Conservation (phyloP, 2,113 vertebrate genomes). For the Pelobates fuscus region DNA sequence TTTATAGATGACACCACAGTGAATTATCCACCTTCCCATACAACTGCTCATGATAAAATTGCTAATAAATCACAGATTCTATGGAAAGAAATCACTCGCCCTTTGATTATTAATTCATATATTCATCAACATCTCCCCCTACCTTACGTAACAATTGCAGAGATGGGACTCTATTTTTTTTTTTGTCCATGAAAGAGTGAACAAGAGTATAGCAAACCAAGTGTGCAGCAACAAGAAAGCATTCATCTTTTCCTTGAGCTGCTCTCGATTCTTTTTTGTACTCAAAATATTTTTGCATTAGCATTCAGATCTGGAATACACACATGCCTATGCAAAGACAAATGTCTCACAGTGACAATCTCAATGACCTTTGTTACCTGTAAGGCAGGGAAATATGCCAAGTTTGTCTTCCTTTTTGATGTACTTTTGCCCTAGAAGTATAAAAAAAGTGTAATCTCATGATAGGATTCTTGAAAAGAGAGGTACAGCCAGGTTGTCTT, state of each 20-base stretch:
- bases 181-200: conserved; percentile 3
- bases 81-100: conserved; percentile 14
- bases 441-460: too few species aligned
- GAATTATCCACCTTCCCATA: conserved; percentile 22
- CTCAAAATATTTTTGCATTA: conserved; percentile 14
- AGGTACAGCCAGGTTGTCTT: too few species aligned
- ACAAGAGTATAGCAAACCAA: neutral
- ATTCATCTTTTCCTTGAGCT: conserved; percentile 10
- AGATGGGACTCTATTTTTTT: conserved; percentile 12
- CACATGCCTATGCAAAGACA: too few species aligned
- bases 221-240: neutral
- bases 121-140: conserved; percentile 23
- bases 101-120: conserved; percentile 37
- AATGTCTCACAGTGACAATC: conserved; percentile 12
- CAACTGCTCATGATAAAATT: conserved; percentile 31
- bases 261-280: neutral
- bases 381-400: neutral
- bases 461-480: too few species aligned
- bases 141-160: conserved; percentile 24
- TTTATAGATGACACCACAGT: conserved; percentile 2
- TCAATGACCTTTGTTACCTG: conserved; percentile 9
- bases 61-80: conserved; percentile 25
- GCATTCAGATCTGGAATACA: conserved; percentile 11
- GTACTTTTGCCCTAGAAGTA: too few species aligned
- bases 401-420: too few species aligned